These are phyloP conservation scores for Tetranychus urticae DNA, from an alignment of 1,140 invertebrate species.

Conservation along the genomic window DNA sequence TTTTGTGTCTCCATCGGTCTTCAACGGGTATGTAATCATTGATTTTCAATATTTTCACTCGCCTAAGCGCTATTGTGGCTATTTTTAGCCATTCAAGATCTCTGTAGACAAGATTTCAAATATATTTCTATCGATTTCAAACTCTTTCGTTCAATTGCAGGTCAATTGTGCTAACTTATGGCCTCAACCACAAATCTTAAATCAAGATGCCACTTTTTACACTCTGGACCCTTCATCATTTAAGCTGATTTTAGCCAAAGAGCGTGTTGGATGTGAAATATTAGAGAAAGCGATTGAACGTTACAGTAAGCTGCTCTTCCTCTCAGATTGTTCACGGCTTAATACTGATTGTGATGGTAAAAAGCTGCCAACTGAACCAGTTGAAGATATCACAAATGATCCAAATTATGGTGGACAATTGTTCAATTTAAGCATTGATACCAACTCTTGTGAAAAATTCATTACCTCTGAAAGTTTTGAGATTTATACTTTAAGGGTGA, in stretches of 20 bases:
- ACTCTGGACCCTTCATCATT: constrained; percentile 10
- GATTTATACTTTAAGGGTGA: constrained; percentile 9
- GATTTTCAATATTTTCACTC: no score
- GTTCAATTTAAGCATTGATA: constrained; percentile 18
- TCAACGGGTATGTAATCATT: no score
- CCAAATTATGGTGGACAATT: constrained; percentile 14
- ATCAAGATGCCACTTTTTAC: not conserved
- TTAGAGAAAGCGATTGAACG: constrained; percentile 29
- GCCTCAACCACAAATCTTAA: not conserved
- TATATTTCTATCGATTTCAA: no score
- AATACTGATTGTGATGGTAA: not conserved
- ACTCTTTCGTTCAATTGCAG: not conserved
- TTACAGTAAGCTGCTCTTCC: constrained; percentile 12
- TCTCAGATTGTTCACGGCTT: constrained; percentile 2
- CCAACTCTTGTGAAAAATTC: constrained; percentile 26
- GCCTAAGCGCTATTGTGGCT: no score
- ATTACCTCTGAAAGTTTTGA: constrained; percentile 42
- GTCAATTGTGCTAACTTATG: not conserved
- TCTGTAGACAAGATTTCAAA: no score
- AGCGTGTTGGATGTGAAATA: constrained; percentile 24
- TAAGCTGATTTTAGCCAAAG: constrained; percentile 8
- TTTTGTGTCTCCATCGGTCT: no score
- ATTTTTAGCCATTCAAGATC: no score
- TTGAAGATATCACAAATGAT: not conserved
- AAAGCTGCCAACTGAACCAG: constrained; percentile 5